A percentile compares a stretch with the other conserved stretches of the same genome.
These are phyloP conservation scores for Ornithoptera alexandrae DNA, from an alignment of 2,888 invertebrate species.

Conservation along the genomic window DNA sequence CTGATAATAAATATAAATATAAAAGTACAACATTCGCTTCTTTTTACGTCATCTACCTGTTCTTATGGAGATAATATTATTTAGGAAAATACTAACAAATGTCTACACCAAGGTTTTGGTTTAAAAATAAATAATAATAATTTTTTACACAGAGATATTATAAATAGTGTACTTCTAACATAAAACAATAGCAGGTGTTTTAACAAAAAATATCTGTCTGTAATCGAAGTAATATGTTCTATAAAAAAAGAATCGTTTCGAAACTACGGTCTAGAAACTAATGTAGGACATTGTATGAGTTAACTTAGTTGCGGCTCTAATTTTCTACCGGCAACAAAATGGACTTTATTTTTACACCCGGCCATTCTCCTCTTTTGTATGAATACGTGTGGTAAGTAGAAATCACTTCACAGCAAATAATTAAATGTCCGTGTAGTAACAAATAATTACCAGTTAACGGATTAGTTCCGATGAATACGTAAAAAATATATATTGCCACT, in stretches of 20 bases:
- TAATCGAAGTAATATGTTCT: neutral
- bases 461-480: slow-evolving; percentile 27
- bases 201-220: neutral
- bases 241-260: neutral
- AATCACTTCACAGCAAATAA: slow-evolving; percentile 28
- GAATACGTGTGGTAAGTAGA: slow-evolving; percentile 18
- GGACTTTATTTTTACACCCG: slow-evolving; percentile 1
- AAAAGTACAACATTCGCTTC: no score
- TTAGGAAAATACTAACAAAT: no score
- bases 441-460: slow-evolving; percentile 26
- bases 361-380: slow-evolving; percentile 13
- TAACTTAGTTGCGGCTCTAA: slow-evolving; percentile 11
- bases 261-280: slow-evolving; percentile 7
- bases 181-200: neutral
- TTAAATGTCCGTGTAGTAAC: slow-evolving; percentile 28
- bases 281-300: slow-evolving; percentile 4
- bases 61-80: no score
- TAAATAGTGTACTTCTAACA: no score
- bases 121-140: no score
- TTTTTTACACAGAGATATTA: no score
- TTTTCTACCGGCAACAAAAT: slow-evolving; percentile 10
- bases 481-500: slow-evolving; percentile 29
- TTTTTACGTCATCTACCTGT: no score
- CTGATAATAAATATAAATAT: no score
- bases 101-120: no score